These are phyloP conservation scores for Chrysodeixis includens DNA, from an alignment of 2,888 invertebrate species.

Conservation along the genomic window DNA sequence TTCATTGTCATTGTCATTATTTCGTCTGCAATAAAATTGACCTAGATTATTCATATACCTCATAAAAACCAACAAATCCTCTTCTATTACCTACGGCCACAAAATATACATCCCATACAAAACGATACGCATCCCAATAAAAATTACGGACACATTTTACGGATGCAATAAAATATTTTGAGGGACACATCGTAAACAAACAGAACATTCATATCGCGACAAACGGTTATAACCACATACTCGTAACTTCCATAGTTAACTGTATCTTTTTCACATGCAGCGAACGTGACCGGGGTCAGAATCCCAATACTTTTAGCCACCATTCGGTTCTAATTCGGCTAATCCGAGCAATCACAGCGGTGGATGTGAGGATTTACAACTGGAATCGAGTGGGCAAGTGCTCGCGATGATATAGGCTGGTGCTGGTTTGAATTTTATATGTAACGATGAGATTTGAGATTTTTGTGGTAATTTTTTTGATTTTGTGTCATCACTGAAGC, in stretches of 20 bases:
- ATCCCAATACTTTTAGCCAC: conserved; percentile 44
- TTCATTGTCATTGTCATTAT: no score
- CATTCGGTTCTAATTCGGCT: conserved; percentile 56
- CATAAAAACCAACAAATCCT: not conserved
- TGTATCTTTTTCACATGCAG: conserved; percentile 54
- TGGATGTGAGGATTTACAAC: conserved; percentile 47
- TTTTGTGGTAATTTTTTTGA: not conserved
- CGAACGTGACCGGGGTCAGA: conserved; percentile 50
- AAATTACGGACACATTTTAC: conserved; percentile 30
- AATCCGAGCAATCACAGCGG: conserved; percentile 54
- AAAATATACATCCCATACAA: conserved; percentile 17
- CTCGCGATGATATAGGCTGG: conserved; percentile 27
- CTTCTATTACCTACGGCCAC: conserved; percentile 6
- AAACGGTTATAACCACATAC: conserved; percentile 46
- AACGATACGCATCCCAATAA: conserved; percentile 8
- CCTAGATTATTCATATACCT: no score
- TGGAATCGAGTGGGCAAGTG: conserved; percentile 48
- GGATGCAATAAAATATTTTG: conserved; percentile 40
- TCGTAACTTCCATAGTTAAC: conserved; percentile 50
- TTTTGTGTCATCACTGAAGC: no score
- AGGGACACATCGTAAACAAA: conserved; percentile 25
- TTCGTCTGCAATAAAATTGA: no score
- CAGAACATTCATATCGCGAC: conserved; percentile 45
- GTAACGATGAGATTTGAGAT: not conserved
- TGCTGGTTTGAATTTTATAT: conserved; percentile 14